Base-by-base conservation (phyloP, 1,140 invertebrate genomes). In the Hylaeus anthracinus region DNA sequence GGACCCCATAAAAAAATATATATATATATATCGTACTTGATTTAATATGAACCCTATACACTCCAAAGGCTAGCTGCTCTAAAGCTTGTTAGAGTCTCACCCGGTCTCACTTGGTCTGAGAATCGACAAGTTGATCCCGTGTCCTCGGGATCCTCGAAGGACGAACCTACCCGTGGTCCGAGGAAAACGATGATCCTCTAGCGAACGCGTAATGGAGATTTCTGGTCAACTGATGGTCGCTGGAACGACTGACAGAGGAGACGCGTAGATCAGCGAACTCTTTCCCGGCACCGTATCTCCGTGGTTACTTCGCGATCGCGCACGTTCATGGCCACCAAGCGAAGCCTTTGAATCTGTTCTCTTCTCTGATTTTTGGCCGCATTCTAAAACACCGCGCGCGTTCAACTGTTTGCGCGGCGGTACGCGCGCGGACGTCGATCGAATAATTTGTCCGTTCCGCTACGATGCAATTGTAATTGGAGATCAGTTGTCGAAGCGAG, bases 281-380 rank as follows among this genome's bases (percentile, higher is more conserved):
- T 79, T 79, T 48, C 48, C 69, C 76, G 15, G 5, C 48, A 15
- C 41, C 48, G 74, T 79, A 79, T 79, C 76, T 79, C 58, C 2
- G 51, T 51, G 43, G 66, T 41, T 71, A 53, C 58, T 64, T 61
- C 56, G 55, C 43, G 74, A 51, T 70, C 65, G 69, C 56, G 58
- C 76, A 53, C 76, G 48, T 61, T 72, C 58, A 55, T 26, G 51
- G 72, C 39, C 39, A 37, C 5, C 37, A 3, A 26, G 1, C 70
- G 4, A 51, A 37, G 10, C 10, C 26, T 10, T 2, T 14, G 48
- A 5, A 60, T 58, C 15, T 48, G 0, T 14, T 41, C 10, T 53
- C 51, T 48, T 14, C 45, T 58, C 37, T 48, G 37, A 12, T 41
- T 12, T 56, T 26, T n/a, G 26, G 8, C 26, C 9, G 26, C 26